phyloP scores from a whole-genome alignment of 2,113 vertebrate genomes.

The Pungitius pungitius region DNA sequence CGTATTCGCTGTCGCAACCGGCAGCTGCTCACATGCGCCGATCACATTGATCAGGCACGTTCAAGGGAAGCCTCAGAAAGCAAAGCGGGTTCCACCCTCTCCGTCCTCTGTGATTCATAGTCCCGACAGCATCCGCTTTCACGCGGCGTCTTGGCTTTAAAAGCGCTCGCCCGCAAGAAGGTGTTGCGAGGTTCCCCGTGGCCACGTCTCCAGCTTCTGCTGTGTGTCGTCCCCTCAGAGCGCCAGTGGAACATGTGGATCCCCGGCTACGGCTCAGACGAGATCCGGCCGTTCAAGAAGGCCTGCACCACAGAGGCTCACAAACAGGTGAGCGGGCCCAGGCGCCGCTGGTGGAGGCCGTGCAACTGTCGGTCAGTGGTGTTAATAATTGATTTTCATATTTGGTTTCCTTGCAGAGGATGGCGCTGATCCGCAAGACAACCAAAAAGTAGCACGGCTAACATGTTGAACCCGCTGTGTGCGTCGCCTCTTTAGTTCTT shows the following conservation, averaged over 20 bases:
- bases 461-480: constrained; percentile 47
- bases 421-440: constrained; percentile 99
- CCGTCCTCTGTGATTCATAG: no score
- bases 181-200: no score
- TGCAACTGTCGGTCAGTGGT: background rate
- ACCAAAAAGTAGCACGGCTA: constrained; percentile 91
- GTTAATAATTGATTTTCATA: background rate
- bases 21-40: no score
- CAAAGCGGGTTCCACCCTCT: no score
- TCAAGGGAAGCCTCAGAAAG: background rate
- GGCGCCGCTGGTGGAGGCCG: background rate
- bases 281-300: constrained; percentile 98
- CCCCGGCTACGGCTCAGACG: constrained; percentile 98
- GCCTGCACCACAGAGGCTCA: constrained; percentile 99
- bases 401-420: constrained; percentile 86
- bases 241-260: constrained; percentile 99
- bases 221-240: constrained; percentile 76
- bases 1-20: background rate
- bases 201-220: no score
- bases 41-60: no score
- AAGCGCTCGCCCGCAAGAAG: no score
- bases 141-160: no score
- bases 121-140: no score
- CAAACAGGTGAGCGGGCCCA: constrained; percentile 88
- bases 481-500: constrained; percentile 1